Evolutionary conservation across 1,140 invertebrate genomes (phyloP).

Genomic region (Dinothrombium tinctorium): DNA sequence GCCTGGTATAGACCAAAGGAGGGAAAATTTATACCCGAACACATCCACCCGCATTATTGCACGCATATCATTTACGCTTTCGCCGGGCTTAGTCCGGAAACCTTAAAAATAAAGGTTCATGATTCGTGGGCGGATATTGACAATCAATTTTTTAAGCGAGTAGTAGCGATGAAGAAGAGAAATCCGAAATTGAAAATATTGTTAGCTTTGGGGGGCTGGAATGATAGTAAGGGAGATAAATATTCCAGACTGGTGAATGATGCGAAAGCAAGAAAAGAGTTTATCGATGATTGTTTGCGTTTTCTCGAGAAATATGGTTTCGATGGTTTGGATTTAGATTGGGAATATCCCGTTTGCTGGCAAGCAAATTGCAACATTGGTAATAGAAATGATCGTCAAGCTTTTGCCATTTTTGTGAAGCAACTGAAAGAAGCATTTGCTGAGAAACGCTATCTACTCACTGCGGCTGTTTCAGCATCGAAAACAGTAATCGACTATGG

Average conservation of each 20-base stretch:
- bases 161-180: constrained; percentile 35
- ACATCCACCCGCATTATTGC: constrained; percentile 76
- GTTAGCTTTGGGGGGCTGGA: constrained; percentile 58
- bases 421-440: constrained; percentile 25
- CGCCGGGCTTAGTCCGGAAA: constrained; percentile 50
- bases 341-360: constrained; percentile 26
- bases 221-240: constrained; percentile 39
- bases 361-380: neutral
- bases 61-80: constrained; percentile 88
- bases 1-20: constrained; percentile 51
- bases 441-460: constrained; percentile 21
- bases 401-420: constrained; percentile 4
- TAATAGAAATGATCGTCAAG: constrained; percentile 2
- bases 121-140: constrained; percentile 64
- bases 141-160: constrained; percentile 42
- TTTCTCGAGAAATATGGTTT: constrained; percentile 30
- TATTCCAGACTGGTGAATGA: constrained; percentile 35
- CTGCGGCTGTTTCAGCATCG: constrained; percentile 33
- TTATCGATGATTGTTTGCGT: constrained; percentile 43
- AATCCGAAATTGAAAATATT: constrained; percentile 48
- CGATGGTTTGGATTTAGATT: constrained; percentile 36
- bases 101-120: constrained; percentile 42
- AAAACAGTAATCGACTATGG: constrained; percentile 30
- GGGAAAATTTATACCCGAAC: constrained; percentile 69
- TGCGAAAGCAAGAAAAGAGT: constrained; percentile 36